These are phyloP conservation scores for Limulus polyphemus DNA, from an alignment of 2,888 invertebrate species.

Conservation along the genomic window DNA sequence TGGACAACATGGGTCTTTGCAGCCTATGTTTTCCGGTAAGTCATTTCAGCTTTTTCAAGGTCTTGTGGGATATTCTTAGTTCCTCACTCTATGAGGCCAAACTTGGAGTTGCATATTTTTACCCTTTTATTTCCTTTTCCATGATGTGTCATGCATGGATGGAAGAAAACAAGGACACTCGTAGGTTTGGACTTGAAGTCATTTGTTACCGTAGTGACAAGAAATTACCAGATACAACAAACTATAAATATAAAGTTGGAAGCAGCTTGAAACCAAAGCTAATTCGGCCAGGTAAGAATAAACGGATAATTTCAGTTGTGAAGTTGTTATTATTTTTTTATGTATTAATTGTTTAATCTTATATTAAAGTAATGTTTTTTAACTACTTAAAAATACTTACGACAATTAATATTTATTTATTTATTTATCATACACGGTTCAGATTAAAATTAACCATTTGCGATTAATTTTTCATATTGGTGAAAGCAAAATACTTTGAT, in stretches of 20 bases:
- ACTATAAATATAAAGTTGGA: constrained; percentile 27
- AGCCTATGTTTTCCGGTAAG: constrained; percentile 27
- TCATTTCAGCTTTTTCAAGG: constrained; percentile 32
- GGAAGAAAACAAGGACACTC: constrained; percentile 27
- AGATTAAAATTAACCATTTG: too few relatives aligned
- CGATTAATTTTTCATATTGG: too few relatives aligned
- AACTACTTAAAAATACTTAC: too few relatives aligned
- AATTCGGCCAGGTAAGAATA: constrained; percentile 27
- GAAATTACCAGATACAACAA: constrained; percentile 9
- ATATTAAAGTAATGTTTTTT: too few relatives aligned
- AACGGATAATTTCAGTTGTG: neutral
- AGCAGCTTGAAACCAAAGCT: constrained; percentile 30
- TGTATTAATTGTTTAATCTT: too few relatives aligned
- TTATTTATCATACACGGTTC: too few relatives aligned
- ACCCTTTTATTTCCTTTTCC: constrained; percentile 29
- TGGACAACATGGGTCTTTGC: constrained; percentile 9
- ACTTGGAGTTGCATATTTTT: constrained; percentile 30
- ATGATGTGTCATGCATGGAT: constrained; percentile 34
- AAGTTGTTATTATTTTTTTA: too few relatives aligned
- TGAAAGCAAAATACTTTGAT: too few relatives aligned
- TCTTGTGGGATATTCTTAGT: constrained; percentile 30
- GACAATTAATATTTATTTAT: too few relatives aligned
- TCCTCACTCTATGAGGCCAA: constrained; percentile 27
- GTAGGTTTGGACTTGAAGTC: constrained; percentile 31
- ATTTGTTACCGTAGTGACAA: constrained; percentile 29